phyloP scores from a whole-genome alignment of 1,140 invertebrate species.

The Lasaia peninsularis region DNA sequence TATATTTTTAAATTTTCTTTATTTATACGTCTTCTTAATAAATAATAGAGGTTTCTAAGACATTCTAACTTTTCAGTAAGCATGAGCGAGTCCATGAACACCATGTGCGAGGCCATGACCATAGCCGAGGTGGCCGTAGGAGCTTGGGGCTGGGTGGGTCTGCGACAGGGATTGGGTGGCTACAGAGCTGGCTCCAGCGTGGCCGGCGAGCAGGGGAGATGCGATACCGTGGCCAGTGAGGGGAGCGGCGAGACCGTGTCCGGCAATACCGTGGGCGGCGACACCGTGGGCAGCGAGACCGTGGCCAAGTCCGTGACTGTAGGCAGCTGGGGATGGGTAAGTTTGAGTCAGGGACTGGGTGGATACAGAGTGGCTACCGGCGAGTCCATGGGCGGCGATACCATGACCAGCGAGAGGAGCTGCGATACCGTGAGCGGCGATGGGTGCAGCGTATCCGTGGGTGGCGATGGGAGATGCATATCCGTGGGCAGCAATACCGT shows the following conservation, averaged over 20 bases:
- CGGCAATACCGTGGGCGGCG: background rate
- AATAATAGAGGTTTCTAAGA: no score
- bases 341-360: background rate
- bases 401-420: background rate
- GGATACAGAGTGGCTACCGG: background rate
- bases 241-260: background rate
- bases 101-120: no score
- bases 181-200: no score
- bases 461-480: constrained; percentile 8
- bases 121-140: no score
- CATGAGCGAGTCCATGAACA: no score
- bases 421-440: background rate
- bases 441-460: background rate
- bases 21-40: no score
- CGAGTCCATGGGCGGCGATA: background rate
- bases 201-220: no score
- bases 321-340: background rate
- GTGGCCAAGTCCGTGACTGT: background rate
- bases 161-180: no score
- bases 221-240: no score
- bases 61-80: no score
- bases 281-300: background rate
- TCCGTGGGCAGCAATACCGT: background rate
- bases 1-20: no score
- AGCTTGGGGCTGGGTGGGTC: no score